A percentile compares a stretch with the other conserved stretches of the same genome.
Conservation (phyloP, 2,113 vertebrate species). For the Cololabis saira region DNA sequence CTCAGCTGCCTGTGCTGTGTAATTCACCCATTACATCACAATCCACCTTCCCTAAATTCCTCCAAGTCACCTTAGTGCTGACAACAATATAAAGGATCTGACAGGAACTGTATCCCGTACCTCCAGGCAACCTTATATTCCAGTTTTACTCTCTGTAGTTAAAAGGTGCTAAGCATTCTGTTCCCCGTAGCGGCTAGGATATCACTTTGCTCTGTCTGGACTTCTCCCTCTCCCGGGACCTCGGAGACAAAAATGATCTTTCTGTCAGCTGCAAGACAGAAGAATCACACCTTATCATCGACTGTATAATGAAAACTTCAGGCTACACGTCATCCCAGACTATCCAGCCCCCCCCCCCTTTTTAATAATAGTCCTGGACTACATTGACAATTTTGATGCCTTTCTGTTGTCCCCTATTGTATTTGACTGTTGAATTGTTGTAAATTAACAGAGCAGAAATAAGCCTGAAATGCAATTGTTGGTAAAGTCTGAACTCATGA, state of each 20-base stretch:
- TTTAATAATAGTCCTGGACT: not conserved
- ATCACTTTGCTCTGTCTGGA: constrained; percentile 49
- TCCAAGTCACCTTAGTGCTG: constrained; percentile 57
- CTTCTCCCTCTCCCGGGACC: constrained; percentile 49
- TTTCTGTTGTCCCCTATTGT: no score
- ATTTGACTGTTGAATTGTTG: no score
- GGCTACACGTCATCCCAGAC: constrained; percentile 44
- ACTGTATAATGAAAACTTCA: constrained; percentile 63
- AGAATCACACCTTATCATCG: constrained; percentile 63
- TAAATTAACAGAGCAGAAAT: no score
- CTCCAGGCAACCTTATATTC: constrained; percentile 68
- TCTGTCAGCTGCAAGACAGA: constrained; percentile 58
- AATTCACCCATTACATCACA: constrained; percentile 42
- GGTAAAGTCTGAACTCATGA: no score
- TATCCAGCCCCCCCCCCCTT: not conserved
- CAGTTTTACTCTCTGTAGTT: constrained; percentile 62
- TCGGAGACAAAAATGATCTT: constrained; percentile 56
- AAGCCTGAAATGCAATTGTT: no score
- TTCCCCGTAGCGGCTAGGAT: constrained; percentile 62
- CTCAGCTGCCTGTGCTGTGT: constrained; percentile 28
- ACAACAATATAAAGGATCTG: constrained; percentile 56
- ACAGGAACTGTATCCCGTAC: constrained; percentile 50
- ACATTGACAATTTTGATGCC: no score
- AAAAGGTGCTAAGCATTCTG: constrained; percentile 68
- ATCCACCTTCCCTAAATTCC: constrained; percentile 42